Evolutionary conservation across 2,888 invertebrate species (phyloP).

Genomic region (Eupeodes latifasciatus): DNA sequence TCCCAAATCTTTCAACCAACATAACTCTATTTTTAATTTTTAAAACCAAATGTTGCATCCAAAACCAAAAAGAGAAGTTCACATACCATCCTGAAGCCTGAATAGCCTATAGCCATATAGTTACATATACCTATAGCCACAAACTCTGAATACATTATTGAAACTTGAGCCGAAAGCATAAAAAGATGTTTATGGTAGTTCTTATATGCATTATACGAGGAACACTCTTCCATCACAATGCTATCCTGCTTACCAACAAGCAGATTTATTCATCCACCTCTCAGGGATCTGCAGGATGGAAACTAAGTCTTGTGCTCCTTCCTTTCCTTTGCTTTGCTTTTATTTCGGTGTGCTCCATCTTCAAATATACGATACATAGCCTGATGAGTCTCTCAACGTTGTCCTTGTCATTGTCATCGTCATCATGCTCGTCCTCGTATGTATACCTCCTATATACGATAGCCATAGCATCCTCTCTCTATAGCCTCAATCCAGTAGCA

Average conservation of each 20-base stretch:
- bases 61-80: background rate
- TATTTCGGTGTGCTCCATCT: background rate
- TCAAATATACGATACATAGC: background rate
- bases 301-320: conserved; percentile 1
- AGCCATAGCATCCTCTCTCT: background rate
- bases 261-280: conserved; percentile 48
- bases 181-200: conserved; percentile 22
- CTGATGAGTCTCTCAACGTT: conserved; percentile 13
- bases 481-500: background rate
- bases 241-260: conserved; percentile 47
- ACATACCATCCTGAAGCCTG: background rate
- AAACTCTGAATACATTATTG: conserved; percentile 25
- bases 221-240: background rate
- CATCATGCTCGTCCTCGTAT: background rate
- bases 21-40: background rate
- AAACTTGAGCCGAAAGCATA: conserved; percentile 6
- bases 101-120: too few species aligned
- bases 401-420: conserved; percentile 23
- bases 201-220: background rate
- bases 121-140: background rate
- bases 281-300: background rate
- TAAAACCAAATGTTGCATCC: background rate
- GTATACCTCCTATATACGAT: background rate
- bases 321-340: background rate
- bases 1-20: background rate